Base-by-base conservation (phyloP, 2,888 invertebrate species). In the Tribolium freemani region DNA sequence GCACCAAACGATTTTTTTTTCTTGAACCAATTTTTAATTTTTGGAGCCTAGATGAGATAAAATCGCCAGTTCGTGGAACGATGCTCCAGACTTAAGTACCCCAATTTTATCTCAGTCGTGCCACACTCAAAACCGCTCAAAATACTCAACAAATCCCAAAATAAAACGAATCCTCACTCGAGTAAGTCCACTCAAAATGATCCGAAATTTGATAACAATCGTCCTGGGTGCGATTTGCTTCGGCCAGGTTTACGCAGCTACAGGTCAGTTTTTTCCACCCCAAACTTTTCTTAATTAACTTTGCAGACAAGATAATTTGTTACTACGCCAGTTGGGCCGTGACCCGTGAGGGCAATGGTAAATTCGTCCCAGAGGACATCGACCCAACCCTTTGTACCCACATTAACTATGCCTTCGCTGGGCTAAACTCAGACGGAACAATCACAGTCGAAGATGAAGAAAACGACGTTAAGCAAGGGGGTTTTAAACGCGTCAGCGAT, bases 401-500 rank as follows among this genome's bases (percentile, higher is more conserved):
- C 16, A 51, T 73, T 4, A 73, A 73, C 50, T 70, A 61, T n/a
- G 73, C 73, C 10, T 73, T 73, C 13, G 56, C 38, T 26, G 70
- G 60, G 5, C n/a, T 73, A 0, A 58, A 66, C 13, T 30, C 56
- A 1, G 70, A 73, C 10, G 51, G 70, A 3, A 56, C 8, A 0
- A 38, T 71, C 2, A 11, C 0, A 21, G 30, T 64, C 2, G 26
- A 26, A 26, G 61, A 64, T n/a, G 57, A 56, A 45, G 70, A 63
- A 31, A 53, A 63, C 54, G 46, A 48, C 6, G 26, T 69, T 1
- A 54, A 45, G 13, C 70, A 54, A 70, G 56, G 74, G 45, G 77
- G 72, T 10, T 67, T 78, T 31, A 46, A 68, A 26, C 69, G 69
- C 48, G 76, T 56, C 56, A 73, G 78, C 8, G 71, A 44, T 8